Base-by-base conservation (phyloP, 2,888 invertebrate genomes). In the Tenthredo amoena region DNA sequence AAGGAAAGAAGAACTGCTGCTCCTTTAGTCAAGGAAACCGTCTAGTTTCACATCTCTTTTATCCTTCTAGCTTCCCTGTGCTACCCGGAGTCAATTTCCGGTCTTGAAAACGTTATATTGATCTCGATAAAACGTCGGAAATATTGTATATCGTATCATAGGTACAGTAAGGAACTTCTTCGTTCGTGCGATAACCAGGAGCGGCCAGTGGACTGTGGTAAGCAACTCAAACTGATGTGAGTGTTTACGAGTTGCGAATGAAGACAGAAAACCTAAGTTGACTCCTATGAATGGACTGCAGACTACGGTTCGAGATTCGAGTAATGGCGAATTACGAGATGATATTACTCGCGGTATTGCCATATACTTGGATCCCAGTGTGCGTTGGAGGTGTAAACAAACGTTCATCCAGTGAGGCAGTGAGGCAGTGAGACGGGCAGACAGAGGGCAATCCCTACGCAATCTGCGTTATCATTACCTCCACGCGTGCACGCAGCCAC, bases 401-500 rank as follows among this genome's bases (percentile, higher is more conserved):
- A 55, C 47, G 21, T 76, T 76, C 26, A 43, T 43, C 47, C 10
- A 26, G 43, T 76, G 37, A 79, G 37, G 10, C 55, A 58, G 58
- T 37, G 40, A 81, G 55, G 10, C 55, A 58, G 58, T 37, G 40
- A 81, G 58, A 58, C 81, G 26, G 47, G 62, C 58, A 62, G 21
- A 62, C 81, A 62, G 3, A 37, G 40, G 58, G 77, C 68, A 55
- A 68, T 71, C 68, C 47, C 47, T 68, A 47, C 83, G 68, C 83
- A 83, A 83, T 83, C 83, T 83, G 83, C 83, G 83, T 83, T 83
- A 83, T 83, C 83, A 83, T 83, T 65, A 65, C 68, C 68, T 68
- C 65, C 71, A 83, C 71, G 83, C 83, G 83, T 83, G 83, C 83
- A 68, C 82, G 82, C 62, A 65, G 82, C 47, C 50, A 83, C 83